Conservation (phyloP, 2,113 vertebrate genomes). For the Apus apus region DNA sequence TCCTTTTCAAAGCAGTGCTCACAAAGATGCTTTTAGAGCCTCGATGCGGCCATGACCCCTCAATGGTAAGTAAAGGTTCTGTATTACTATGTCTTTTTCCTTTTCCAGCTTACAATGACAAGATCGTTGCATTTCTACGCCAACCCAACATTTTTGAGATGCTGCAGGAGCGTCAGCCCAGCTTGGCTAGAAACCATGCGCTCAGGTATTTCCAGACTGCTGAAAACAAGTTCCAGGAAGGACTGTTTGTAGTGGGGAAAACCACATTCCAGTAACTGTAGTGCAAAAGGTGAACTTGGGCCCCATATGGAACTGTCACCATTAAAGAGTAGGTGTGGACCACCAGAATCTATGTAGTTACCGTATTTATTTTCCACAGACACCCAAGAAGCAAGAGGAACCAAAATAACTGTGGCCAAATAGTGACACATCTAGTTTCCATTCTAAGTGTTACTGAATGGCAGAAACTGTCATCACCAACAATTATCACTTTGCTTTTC, state of each 20-base stretch:
- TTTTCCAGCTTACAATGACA: slow-evolving; percentile 94
- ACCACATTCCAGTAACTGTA: not conserved
- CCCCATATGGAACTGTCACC: not conserved
- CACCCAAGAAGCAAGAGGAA: not conserved
- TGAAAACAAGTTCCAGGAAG: not conserved
- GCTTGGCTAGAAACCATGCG: slow-evolving; percentile 89
- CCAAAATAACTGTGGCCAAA: not conserved
- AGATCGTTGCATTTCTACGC: slow-evolving; percentile 97
- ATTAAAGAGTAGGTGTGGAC: not conserved
- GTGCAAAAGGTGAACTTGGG: not conserved
- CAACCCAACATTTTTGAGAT: slow-evolving; percentile 97
- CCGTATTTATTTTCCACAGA: not conserved
- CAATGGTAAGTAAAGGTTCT: not conserved
- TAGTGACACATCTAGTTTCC: not conserved
- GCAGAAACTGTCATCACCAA: not conserved
- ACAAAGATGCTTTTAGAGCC: not conserved
- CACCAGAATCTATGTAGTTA: not conserved
- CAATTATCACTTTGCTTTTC: not conserved
- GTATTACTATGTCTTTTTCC: not conserved
- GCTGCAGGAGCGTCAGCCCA: slow-evolving; percentile 95
- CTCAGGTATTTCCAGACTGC: slow-evolving; percentile 82
- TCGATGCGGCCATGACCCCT: not conserved
- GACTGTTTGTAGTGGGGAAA: not conserved
- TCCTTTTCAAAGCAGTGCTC: not conserved
- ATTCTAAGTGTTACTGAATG: not conserved